phyloP scores from a whole-genome alignment of 2,797 vertebrate genomes.

The Leptatherina wallacei region DNA sequence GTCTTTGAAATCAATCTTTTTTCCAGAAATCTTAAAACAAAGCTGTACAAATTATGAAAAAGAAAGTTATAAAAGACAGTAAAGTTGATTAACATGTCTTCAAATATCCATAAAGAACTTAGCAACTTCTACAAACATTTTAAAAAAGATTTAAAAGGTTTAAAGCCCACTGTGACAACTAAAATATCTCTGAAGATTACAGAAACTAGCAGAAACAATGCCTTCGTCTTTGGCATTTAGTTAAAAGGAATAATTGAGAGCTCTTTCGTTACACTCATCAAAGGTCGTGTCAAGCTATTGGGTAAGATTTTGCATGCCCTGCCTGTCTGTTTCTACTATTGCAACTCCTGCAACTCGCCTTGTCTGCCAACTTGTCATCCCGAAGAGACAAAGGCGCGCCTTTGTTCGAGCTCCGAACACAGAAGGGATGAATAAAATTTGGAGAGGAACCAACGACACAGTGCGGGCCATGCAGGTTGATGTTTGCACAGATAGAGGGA shows the following conservation, averaged over 20 bases:
- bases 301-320: slow-evolving; percentile 44
- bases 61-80: background rate
- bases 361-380: slow-evolving; percentile 68
- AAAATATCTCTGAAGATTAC: slow-evolving; percentile 1
- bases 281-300: slow-evolving; percentile 45
- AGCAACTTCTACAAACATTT: background rate
- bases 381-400: slow-evolving; percentile 61
- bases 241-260: slow-evolving; percentile 28
- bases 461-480: slow-evolving; percentile 63
- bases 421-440: slow-evolving; percentile 52
- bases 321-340: slow-evolving; percentile 52
- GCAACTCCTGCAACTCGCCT: slow-evolving; percentile 51
- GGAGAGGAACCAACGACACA: slow-evolving; percentile 54
- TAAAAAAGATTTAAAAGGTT: background rate
- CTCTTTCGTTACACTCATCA: slow-evolving; percentile 41
- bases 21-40: background rate
- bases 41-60: background rate
- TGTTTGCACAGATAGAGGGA: slow-evolving; percentile 70
- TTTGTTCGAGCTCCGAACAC: slow-evolving; percentile 63
- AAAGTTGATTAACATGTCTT: background rate
- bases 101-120: background rate
- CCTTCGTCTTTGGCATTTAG: slow-evolving; percentile 25
- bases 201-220: slow-evolving; percentile 10
- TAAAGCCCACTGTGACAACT: slow-evolving; percentile 3
- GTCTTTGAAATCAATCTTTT: background rate